phyloP scores from a whole-genome alignment of 2,797 vertebrate species.

The Neopelma chrysocephalum region DNA sequence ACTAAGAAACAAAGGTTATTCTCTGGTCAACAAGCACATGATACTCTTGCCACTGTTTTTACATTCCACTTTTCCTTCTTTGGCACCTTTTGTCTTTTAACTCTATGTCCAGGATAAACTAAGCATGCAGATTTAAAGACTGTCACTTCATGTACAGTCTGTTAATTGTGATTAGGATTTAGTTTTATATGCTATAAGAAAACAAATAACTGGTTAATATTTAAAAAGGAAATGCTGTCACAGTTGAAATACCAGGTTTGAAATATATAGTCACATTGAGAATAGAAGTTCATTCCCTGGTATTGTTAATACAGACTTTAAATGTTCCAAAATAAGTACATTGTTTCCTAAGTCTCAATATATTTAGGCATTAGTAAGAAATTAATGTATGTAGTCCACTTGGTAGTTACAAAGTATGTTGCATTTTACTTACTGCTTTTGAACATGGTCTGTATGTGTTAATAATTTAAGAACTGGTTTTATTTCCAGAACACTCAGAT shows the following conservation, averaged over 20 bases:
- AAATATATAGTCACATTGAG: neutral
- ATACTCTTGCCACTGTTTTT: neutral
- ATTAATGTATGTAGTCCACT: neutral
- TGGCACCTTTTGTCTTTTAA: neutral
- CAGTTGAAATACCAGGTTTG: neutral
- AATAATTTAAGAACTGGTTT: neutral
- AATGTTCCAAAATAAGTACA: neutral
- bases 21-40: neutral
- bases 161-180: neutral
- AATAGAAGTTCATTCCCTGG: neutral
- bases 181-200: neutral
- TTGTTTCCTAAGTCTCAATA: neutral
- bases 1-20: neutral
- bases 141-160: neutral
- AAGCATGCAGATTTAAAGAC: neutral
- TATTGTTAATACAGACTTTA: neutral
- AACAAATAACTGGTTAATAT: neutral
- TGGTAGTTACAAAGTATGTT: accelerated
- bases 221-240: neutral
- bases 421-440: neutral
- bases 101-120: neutral
- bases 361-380: neutral
- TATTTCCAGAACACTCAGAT: neutral
- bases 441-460: neutral
- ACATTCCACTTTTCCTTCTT: neutral